Conservation (phyloP, 2,888 invertebrate species). For the Anthophora plumipes region DNA sequence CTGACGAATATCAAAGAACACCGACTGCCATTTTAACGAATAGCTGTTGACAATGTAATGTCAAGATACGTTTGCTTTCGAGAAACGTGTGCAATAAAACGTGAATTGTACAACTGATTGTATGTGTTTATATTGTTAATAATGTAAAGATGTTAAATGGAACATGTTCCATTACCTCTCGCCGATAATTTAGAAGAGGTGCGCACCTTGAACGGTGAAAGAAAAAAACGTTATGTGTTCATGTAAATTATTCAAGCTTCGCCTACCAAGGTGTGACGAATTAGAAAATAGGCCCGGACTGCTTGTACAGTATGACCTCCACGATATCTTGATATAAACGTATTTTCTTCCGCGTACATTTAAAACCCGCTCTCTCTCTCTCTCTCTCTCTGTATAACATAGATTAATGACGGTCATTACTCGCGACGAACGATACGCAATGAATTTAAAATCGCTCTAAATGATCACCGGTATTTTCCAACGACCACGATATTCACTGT, state of each 20-base stretch:
- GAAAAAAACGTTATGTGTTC: neutral
- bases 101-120: neutral
- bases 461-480: neutral
- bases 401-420: slow-evolving; percentile 16
- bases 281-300: neutral
- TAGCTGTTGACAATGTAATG: slow-evolving; percentile 32
- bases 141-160: neutral
- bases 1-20: slow-evolving; percentile 25
- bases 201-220: neutral
- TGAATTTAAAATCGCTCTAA: slow-evolving; percentile 21
- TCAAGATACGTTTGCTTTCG: slow-evolving; percentile 10
- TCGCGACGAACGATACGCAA: slow-evolving; percentile 1
- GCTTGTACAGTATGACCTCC: neutral
- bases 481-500: neutral
- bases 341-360: slow-evolving; percentile 1
- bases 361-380: slow-evolving; percentile 15
- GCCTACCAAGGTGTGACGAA: neutral
- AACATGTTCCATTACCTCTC: neutral
- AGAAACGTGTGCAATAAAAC: slow-evolving; percentile 9
- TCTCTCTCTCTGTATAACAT: neutral
- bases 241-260: neutral
- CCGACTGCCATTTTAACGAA: slow-evolving; percentile 8
- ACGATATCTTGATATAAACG: neutral
- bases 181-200: neutral
- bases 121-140: neutral